Conservation (phyloP, 2,113 vertebrate species). For the Pseudopodoces humilis region DNA sequence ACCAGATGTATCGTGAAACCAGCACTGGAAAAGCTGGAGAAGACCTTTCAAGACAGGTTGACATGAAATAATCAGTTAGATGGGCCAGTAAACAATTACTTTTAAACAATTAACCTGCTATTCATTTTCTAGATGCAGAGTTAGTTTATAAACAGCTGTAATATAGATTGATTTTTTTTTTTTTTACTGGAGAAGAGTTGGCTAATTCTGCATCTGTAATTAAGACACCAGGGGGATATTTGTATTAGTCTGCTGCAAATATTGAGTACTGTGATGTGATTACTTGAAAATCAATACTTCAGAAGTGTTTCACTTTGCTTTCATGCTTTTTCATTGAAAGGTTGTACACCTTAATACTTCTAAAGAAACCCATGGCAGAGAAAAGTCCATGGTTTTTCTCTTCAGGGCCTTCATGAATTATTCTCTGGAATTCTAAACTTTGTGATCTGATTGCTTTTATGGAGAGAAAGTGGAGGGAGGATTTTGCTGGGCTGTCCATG, state of each 20-base stretch:
- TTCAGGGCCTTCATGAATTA: background rate
- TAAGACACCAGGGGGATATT: background rate
- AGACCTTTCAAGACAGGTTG: background rate
- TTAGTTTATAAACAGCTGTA: background rate
- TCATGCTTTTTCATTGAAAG: background rate
- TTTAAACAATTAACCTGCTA: background rate
- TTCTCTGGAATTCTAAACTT: background rate
- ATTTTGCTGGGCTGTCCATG: background rate
- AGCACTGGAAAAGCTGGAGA: background rate
- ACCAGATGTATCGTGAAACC: background rate
- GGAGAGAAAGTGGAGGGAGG: background rate
- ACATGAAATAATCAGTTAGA: background rate
- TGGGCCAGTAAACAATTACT: background rate
- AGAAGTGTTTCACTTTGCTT: background rate
- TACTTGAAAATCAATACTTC: constrained; percentile 30
- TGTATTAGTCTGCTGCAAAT: background rate
- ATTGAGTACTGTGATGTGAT: background rate
- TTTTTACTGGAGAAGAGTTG: background rate
- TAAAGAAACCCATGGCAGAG: background rate
- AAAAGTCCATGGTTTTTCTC: background rate
- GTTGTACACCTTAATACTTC: background rate
- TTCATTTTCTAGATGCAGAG: background rate
- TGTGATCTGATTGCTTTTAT: background rate
- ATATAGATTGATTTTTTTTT: background rate
- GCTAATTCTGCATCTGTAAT: constrained; percentile 7